Base-by-base conservation (phyloP, 2,888 invertebrate genomes). In the Masnerella sp. region DNA sequence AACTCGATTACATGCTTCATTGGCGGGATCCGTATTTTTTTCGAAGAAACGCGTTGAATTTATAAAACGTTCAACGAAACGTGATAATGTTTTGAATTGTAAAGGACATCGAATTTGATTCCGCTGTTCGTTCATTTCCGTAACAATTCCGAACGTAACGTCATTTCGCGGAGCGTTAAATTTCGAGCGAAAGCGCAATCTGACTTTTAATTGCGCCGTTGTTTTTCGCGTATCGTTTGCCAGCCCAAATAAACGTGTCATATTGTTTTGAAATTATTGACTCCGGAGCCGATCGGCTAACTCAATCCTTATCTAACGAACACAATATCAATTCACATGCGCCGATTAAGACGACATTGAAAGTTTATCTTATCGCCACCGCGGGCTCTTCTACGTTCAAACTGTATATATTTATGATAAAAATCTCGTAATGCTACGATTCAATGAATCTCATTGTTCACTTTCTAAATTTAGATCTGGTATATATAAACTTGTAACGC, bases 291-390 rank as follows among this genome's bases (percentile, higher is more conserved):
- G 17, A 40, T 52, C 17, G 7, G 11, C 11, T 7, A 18, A 18
- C 22, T 36, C 11, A 28, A 28, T 17, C 11, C 34, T 54, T 54
- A 38, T 22, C 28, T 28, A n/a, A 11, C 8, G 15, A 18, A 30
- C 30, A 20, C n/a, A 42, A 56, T 56, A 18, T 42, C 42, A 30
- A 54, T 54, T 54, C 25, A 9, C 42, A 18, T 30, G 32, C 18
- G 20, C 11, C 18, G 56, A 56, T 56, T 56, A 42, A 30, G 32
- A 42, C 20, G 42, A 42, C 42, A 56, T 30, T 56, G 42, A 30
- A 25, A 12, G 42, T 42, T 56, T 56, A 56, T 56, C 56, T 56
- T 42, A 56, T 56, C 56, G 12, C 14, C 4, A 8, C 12, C 30
- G 32, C 32, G 30, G 30, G 42, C 56, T n/a, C n/a, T 18, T 9